Conservation (phyloP, 2,797 vertebrate species). For the Cuniculus paca region DNA sequence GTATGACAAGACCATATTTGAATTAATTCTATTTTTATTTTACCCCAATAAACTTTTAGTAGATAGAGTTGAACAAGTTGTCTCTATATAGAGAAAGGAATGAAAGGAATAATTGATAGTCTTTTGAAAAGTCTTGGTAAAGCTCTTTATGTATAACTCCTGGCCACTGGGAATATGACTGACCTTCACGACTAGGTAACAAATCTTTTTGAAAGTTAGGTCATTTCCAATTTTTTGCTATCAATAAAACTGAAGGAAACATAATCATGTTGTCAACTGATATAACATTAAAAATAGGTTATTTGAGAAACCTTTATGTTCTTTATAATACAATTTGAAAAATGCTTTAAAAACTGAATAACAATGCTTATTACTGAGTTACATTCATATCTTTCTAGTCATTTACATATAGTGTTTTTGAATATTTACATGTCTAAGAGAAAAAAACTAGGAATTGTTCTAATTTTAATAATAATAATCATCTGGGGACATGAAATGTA, state of each 20-base stretch:
- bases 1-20: too few relatives aligned
- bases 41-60: background rate
- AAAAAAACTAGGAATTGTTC: background rate
- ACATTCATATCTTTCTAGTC: background rate
- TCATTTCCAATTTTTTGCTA: slow-evolving; percentile 68
- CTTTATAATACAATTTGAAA: slow-evolving; percentile 53
- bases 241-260: slow-evolving; percentile 70
- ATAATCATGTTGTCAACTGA: slow-evolving; percentile 57
- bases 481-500: background rate
- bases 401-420: background rate
- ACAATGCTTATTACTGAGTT: background rate
- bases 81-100: slow-evolving; percentile 41
- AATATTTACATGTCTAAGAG: background rate
- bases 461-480: background rate
- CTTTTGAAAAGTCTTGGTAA: slow-evolving; percentile 52
- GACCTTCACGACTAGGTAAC: slow-evolving; percentile 47
- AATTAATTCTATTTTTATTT: slow-evolving; percentile 60
- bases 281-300: slow-evolving; percentile 65
- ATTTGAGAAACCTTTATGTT: slow-evolving; percentile 40
- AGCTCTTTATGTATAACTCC: slow-evolving; percentile 45
- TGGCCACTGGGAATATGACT: slow-evolving; percentile 36
- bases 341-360: background rate
- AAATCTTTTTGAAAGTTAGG: slow-evolving; percentile 74
- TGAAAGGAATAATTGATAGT: slow-evolving; percentile 59
- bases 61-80: slow-evolving; percentile 43